Conservation (phyloP, 2,888 invertebrate genomes). For the Amphipoea lucens region DNA sequence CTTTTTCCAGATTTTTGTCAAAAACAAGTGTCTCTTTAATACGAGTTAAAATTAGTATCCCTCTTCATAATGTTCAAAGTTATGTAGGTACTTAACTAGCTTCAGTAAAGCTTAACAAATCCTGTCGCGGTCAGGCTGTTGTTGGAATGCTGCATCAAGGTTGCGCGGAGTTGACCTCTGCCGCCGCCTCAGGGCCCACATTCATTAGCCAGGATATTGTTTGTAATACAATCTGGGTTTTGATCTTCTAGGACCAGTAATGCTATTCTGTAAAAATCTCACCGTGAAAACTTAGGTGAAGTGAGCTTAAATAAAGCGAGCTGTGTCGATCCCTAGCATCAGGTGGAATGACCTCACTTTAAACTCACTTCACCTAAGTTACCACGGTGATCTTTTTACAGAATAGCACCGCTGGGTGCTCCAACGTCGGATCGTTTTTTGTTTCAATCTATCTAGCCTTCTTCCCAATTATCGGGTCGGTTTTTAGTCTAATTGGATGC, state of each 20-base stretch:
- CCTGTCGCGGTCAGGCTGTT: conserved; percentile 10
- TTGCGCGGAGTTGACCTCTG: conserved; percentile 38
- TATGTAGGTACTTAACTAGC: background rate
- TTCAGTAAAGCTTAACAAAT: conserved; percentile 5
- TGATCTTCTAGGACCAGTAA: background rate
- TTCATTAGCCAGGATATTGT: conserved; percentile 32
- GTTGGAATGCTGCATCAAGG: conserved; percentile 55
- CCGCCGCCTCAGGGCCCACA: conserved; percentile 46
- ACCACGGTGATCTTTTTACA: no score
- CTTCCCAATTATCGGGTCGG: background rate
- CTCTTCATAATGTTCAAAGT: background rate
- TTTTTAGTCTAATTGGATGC: background rate
- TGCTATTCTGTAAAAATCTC: no score
- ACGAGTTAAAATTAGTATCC: background rate
- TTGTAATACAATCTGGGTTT: background rate
- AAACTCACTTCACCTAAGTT: no score
- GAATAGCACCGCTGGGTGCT: no score
- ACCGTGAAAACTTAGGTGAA: no score
- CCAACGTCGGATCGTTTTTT: background rate
- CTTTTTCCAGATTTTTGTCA: background rate
- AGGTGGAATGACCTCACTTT: no score
- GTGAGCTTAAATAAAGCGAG: no score
- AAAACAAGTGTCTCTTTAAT: background rate
- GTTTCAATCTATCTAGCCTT: background rate
- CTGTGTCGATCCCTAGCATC: no score